These are phyloP conservation scores for Neofelis nebulosa DNA, from an alignment of 2,113 vertebrate genomes.

Conservation along the genomic window DNA sequence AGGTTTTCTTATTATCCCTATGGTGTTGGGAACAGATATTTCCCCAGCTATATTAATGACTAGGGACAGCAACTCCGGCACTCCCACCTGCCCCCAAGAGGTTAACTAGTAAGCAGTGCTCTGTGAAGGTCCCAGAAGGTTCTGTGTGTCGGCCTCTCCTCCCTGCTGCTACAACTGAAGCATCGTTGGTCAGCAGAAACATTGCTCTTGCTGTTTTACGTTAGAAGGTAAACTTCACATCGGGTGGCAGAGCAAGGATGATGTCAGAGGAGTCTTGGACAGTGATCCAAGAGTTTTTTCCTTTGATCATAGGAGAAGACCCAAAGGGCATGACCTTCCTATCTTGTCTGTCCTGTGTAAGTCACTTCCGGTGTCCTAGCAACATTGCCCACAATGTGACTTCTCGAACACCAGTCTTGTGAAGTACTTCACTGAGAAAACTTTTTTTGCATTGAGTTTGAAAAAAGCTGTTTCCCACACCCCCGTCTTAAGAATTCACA, in stretches of 20 bases:
- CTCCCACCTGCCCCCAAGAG: background rate
- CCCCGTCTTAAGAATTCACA: too few relatives aligned
- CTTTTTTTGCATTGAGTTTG: background rate
- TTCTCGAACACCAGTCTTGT: background rate
- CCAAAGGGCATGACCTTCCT: background rate
- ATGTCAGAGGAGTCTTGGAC: background rate
- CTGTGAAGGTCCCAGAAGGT: background rate
- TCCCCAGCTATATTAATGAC: background rate
- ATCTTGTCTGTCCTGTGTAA: background rate
- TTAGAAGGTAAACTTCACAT: background rate
- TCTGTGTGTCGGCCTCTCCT: background rate
- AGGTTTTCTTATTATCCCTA: conserved; percentile 60
- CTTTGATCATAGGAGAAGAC: background rate
- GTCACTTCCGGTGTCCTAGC: background rate
- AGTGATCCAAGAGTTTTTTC: background rate
- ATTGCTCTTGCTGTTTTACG: background rate
- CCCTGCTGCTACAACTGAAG: background rate
- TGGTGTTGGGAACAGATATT: conserved; percentile 22
- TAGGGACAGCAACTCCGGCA: background rate
- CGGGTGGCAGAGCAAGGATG: background rate
- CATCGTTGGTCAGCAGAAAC: background rate
- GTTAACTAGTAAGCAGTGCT: background rate
- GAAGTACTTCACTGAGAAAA: background rate
- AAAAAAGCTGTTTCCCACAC: background rate
- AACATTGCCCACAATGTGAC: background rate